phyloP scores from a whole-genome alignment of 1,140 invertebrate species.

The Portunus trituberculatus region DNA sequence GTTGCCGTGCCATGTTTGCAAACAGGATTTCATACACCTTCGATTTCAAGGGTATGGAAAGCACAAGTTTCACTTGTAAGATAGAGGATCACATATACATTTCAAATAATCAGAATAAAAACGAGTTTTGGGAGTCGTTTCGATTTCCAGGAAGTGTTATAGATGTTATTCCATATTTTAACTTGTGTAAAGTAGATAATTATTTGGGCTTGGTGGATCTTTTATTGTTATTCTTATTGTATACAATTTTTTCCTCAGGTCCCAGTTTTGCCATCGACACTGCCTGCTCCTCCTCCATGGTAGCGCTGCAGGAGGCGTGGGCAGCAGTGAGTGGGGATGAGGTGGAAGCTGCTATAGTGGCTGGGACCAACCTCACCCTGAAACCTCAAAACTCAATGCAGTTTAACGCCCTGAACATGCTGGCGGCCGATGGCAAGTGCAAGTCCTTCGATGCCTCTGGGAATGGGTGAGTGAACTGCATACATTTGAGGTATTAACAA shows the following conservation, averaged over 20 bases:
- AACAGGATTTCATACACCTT: slow-evolving; percentile 98
- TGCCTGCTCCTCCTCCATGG: slow-evolving; percentile 95
- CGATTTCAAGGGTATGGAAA: slow-evolving; percentile 87
- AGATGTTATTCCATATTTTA: no score
- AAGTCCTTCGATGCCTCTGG: slow-evolving; percentile 95
- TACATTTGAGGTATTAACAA: background rate
- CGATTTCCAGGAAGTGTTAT: no score
- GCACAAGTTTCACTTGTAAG: background rate
- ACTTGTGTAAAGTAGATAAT: no score
- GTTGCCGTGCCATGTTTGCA: slow-evolving; percentile 96
- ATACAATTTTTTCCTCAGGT: slow-evolving; percentile 81
- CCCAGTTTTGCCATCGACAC: slow-evolving; percentile 97
- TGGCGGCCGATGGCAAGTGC: slow-evolving; percentile 93
- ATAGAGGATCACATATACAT: slow-evolving; percentile 40
- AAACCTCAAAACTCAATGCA: slow-evolving; percentile 95
- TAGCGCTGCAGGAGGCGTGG: slow-evolving; percentile 93
- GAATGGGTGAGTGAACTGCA: slow-evolving; percentile 78
- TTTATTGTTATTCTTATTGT: no score
- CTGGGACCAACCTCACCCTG: slow-evolving; percentile 90
- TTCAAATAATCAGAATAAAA: slow-evolving; percentile 1
- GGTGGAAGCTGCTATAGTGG: slow-evolving; percentile 93
- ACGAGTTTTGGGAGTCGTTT: no score
- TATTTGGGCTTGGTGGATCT: no score
- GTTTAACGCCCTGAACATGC: slow-evolving; percentile 95
- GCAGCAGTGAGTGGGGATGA: slow-evolving; percentile 85